Percentiles rank a stretch among this genome's conserved stretches.
These are phyloP conservation scores for Borostomias antarcticus DNA, from an alignment of 2,797 vertebrate genomes.

Conservation along the genomic window DNA sequence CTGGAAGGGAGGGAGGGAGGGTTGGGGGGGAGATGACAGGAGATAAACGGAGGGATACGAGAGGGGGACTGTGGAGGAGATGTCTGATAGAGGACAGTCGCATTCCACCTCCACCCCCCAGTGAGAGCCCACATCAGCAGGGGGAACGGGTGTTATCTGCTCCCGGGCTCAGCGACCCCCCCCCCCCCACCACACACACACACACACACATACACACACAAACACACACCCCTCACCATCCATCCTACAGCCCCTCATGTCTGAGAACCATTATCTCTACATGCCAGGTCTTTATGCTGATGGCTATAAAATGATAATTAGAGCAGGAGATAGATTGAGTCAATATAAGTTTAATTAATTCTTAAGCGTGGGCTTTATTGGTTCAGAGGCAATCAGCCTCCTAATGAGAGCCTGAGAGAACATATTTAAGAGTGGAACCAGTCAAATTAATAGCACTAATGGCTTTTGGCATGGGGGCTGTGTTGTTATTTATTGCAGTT, in stretches of 20 bases:
- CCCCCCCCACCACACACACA: too few relatives aligned
- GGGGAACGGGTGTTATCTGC: not conserved
- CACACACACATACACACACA: too few relatives aligned
- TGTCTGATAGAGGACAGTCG: not conserved
- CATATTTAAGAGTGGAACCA: constrained; percentile 56
- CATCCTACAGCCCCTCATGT: constrained; percentile 20
- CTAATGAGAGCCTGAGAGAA: constrained; percentile 70
- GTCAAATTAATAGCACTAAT: constrained; percentile 64
- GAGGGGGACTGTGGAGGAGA: not conserved
- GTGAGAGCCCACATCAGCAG: not conserved
- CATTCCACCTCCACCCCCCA: too few relatives aligned
- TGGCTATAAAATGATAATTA: constrained; percentile 69
- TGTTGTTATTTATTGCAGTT: constrained; percentile 57
- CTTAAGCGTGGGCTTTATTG: constrained; percentile 73
- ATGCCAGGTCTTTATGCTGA: constrained; percentile 56
- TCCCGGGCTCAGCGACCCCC: not conserved
- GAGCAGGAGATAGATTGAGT: constrained; percentile 68
- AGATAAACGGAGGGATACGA: not conserved
- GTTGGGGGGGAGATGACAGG: not conserved
- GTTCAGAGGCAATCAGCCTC: constrained; percentile 71
- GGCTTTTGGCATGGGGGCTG: constrained; percentile 50
- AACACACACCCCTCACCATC: too few relatives aligned
- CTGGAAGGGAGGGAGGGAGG: too few relatives aligned
- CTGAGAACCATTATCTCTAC: constrained; percentile 49
- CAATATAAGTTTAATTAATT: constrained; percentile 76